These are phyloP conservation scores for Liparis tanakae DNA, from an alignment of 2,797 vertebrate genomes.

Conservation along the genomic window DNA sequence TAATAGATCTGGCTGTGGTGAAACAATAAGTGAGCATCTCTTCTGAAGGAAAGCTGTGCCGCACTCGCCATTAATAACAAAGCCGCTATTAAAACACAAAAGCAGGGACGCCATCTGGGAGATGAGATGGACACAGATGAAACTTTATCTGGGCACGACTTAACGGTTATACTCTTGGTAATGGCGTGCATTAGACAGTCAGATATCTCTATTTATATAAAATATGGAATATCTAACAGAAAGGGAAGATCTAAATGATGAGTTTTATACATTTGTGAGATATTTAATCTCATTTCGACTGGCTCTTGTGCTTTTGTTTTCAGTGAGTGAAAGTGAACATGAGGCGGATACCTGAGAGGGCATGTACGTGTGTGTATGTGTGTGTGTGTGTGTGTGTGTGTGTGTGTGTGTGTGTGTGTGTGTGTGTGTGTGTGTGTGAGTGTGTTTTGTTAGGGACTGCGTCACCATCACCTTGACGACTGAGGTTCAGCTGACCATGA, in stretches of 20 bases:
- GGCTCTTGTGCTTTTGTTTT: conserved; percentile 40
- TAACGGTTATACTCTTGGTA: conserved; percentile 39
- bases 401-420: conserved; percentile 12
- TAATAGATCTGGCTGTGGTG: conserved; percentile 68
- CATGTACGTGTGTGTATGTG: conserved; percentile 12
- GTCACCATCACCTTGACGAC: conserved; percentile 71
- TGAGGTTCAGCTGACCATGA: conserved; percentile 44
- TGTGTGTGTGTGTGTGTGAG: conserved; percentile 8
- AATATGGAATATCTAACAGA: neutral
- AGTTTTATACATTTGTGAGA: conserved; percentile 12
- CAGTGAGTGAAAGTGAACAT: conserved; percentile 65
- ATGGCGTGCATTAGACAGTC: conserved; percentile 18
- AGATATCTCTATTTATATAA: conserved; percentile 21
- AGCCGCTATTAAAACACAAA: conserved; percentile 74
- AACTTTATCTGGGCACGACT: conserved; percentile 63
- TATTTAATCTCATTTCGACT: conserved; percentile 41
- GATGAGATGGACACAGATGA: conserved; percentile 65
- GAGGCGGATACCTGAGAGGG: conserved; percentile 71
- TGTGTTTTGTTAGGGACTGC: conserved; percentile 31
- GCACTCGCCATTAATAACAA: conserved; percentile 84
- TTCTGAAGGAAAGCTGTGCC: conserved; percentile 57
- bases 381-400: conserved; percentile 15
- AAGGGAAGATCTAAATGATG: conserved; percentile 9
- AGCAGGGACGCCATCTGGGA: conserved; percentile 80
- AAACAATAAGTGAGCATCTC: conserved; percentile 73